Conservation (phyloP, 2,888 invertebrate species). For the Chorisops tibialis region DNA sequence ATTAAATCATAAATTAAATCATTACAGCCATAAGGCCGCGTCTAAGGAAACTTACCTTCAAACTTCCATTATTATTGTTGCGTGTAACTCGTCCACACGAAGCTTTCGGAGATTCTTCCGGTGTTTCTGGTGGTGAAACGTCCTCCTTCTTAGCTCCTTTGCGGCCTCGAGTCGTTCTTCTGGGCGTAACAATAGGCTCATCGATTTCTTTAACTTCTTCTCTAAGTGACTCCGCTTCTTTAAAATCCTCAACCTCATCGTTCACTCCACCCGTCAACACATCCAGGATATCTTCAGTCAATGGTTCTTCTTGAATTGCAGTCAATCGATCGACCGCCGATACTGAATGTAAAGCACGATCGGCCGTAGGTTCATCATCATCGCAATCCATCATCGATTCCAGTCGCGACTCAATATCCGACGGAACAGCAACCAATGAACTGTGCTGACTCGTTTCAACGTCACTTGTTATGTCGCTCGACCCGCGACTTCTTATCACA, state of each 20-base stretch:
- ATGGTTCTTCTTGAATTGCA: slow-evolving; percentile 39
- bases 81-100: slow-evolving; percentile 29
- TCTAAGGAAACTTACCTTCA: slow-evolving; percentile 21
- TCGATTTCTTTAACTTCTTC: not conserved
- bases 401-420: slow-evolving; percentile 49
- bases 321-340: not conserved
- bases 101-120: not conserved
- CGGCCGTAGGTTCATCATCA: slow-evolving; percentile 31
- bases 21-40: not conserved
- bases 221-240: not conserved
- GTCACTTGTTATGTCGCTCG: slow-evolving; percentile 51
- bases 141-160: not conserved
- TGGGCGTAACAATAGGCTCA: not conserved
- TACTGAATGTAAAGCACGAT: slow-evolving; percentile 35
- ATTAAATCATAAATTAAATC: not conserved
- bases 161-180: slow-evolving; percentile 1
- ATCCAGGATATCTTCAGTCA: slow-evolving; percentile 47
- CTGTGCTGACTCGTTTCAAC: slow-evolving; percentile 52
- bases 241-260: not conserved
- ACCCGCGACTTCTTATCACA: slow-evolving; percentile 50
- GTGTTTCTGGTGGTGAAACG: not conserved
- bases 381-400: slow-evolving; percentile 50
- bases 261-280: slow-evolving; percentile 44
- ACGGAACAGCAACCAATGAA: slow-evolving; percentile 50
- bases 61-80: slow-evolving; percentile 31